Evolutionary conservation across 2,797 vertebrate genomes (phyloP).

Genomic region (Acanthurus leucopareius): DNA sequence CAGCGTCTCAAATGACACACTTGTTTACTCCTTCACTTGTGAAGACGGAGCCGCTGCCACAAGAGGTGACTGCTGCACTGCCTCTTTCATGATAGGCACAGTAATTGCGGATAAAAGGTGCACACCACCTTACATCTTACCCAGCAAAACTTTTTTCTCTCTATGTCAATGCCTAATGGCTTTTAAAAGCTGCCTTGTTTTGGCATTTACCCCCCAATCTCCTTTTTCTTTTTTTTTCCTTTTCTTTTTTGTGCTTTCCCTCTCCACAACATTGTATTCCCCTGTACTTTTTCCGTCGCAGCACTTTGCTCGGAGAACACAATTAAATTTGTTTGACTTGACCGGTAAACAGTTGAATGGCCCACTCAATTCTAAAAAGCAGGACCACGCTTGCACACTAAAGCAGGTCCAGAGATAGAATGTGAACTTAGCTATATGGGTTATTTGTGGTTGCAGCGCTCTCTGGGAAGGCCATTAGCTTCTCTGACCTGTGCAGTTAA

Average conservation of each 20-base stretch:
- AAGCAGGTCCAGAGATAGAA: slow-evolving; percentile 54
- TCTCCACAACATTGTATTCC: slow-evolving; percentile 36
- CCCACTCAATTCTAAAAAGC: slow-evolving; percentile 54
- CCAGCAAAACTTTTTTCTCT: slow-evolving; percentile 52
- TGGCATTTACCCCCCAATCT: slow-evolving; percentile 46
- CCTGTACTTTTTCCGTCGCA: slow-evolving; percentile 50
- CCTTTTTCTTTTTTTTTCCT: slow-evolving; percentile 1
- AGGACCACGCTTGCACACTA: not conserved
- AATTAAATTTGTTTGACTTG: slow-evolving; percentile 76
- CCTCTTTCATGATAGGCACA: slow-evolving; percentile 55
- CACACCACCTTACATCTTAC: slow-evolving; percentile 65
- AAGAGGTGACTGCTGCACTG: slow-evolving; percentile 23
- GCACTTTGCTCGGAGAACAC: slow-evolving; percentile 69
- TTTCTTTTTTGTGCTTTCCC: not conserved
- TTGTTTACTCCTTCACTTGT: slow-evolving; percentile 60
- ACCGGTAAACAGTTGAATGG: slow-evolving; percentile 67
- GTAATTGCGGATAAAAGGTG: slow-evolving; percentile 71
- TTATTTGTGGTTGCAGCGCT: slow-evolving; percentile 69
- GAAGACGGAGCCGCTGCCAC: slow-evolving; percentile 27
- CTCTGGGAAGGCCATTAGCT: slow-evolving; percentile 75
- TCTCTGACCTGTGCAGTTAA: slow-evolving; percentile 73
- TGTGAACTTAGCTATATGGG: slow-evolving; percentile 51
- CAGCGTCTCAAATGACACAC: slow-evolving; percentile 49
- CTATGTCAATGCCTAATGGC: slow-evolving; percentile 74
- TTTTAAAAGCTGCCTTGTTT: slow-evolving; percentile 76